These are phyloP conservation scores for Hippocampus comes DNA, from an alignment of 2,113 vertebrate genomes.

Conservation along the genomic window DNA sequence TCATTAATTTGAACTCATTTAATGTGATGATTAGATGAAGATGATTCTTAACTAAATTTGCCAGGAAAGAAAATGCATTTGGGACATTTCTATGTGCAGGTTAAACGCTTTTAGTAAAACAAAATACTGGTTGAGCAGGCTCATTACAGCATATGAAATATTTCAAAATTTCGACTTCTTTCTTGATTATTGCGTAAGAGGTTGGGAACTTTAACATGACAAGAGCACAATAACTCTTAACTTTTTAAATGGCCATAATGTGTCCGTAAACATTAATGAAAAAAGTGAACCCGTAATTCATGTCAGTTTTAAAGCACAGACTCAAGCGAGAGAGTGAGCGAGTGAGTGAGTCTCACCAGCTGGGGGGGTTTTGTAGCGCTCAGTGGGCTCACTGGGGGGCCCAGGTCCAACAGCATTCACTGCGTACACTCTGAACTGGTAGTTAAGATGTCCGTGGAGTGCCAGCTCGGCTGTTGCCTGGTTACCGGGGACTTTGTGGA, in stretches of 20 bases:
- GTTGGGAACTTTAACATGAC: not conserved
- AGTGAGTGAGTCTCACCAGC: constrained; percentile 71
- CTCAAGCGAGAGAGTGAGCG: constrained; percentile 11
- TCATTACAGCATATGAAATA: not conserved
- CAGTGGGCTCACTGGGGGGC: constrained; percentile 77
- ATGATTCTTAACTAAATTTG: not conserved
- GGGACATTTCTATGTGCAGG: not conserved
- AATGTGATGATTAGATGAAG: not conserved
- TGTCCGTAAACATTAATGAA: not conserved
- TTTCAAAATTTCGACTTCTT: not conserved
- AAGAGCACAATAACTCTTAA: not conserved
- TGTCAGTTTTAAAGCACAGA: constrained; percentile 17
- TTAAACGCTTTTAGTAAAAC: not conserved
- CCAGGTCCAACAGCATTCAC: too few relatives aligned
- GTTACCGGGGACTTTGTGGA: too few relatives aligned
- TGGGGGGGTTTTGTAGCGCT: constrained; percentile 79
- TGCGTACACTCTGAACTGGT: too few relatives aligned
- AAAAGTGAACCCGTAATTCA: not conserved
- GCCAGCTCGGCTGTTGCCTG: too few relatives aligned
- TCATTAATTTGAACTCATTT: not conserved
- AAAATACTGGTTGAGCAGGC: not conserved
- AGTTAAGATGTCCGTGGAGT: too few relatives aligned
- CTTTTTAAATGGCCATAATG: not conserved
- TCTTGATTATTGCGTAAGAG: not conserved
- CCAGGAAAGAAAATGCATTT: not conserved